phyloP scores from a whole-genome alignment of 2,888 invertebrate species.

The Melanotus villosus region DNA sequence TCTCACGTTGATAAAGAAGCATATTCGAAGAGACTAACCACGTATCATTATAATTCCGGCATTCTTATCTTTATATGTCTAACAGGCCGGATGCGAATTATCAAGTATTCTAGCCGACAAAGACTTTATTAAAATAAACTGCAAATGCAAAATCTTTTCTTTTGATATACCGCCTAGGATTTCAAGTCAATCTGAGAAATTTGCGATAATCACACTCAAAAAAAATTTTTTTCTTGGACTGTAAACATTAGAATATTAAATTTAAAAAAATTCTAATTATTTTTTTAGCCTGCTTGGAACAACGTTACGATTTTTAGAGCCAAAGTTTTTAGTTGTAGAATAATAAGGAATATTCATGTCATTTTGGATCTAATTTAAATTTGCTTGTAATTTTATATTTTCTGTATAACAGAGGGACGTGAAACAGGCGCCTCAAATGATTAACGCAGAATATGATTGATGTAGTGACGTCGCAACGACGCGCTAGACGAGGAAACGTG shows the following conservation, averaged over 20 bases:
- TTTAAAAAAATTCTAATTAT: too few relatives aligned
- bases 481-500: constrained; percentile 55
- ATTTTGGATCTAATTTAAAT: constrained; percentile 12
- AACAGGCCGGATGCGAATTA: constrained; percentile 39
- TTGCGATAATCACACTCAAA: not conserved
- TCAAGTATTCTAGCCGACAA: constrained; percentile 35
- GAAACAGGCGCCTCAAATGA: constrained; percentile 59
- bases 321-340: too few relatives aligned
- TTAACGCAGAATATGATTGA: constrained; percentile 65
- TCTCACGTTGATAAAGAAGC: constrained; percentile 22
- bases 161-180: constrained; percentile 8
- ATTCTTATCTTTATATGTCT: constrained; percentile 23
- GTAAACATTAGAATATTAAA: too few relatives aligned
- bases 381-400: constrained; percentile 30
- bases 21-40: constrained; percentile 8
- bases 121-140: constrained; percentile 30
- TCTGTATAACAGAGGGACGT: constrained; percentile 53
- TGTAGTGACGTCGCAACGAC: constrained; percentile 59
- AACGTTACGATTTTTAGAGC: too few relatives aligned
- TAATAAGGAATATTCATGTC: too few relatives aligned
- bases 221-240: not conserved
- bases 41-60: constrained; percentile 19
- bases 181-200: not conserved
- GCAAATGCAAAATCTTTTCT: constrained; percentile 25
- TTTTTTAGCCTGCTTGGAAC: too few relatives aligned